Evolutionary conservation across 2,797 vertebrate genomes (phyloP), one percentile per base, ranked within the genome.

Genomic region (Sorex maritimensis): DNA sequence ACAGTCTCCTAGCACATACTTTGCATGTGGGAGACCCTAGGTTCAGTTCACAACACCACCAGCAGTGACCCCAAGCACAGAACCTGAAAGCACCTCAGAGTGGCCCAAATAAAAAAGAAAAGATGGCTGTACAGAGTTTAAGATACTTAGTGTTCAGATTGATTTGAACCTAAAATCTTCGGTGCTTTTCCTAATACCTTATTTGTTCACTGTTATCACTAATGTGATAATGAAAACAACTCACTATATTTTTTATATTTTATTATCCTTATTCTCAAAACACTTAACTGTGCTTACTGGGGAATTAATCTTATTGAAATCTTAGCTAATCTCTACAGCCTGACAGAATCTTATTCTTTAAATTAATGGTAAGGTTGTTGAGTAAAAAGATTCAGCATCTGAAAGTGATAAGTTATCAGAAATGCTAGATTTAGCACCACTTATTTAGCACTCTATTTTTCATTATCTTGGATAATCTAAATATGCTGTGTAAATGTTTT

Each of bases 381-480:
- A 69, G 63, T 82, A 28, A 68, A n/a, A 17, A 26, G 3, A 11
- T 86, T 1, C 1, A 4, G 3, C 65, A 73, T 19, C 24, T 44
- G 46, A 14, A 4, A 63, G 1, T 75, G 34, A 55, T n/a, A 61
- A 52, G 34, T 34, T 92, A 61, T 46, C 87, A 1, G 28, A 81
- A 81, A 63, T 58, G 28, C 2, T 85, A 91, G 19, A 49, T 75
- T 86, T 82, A 75, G 28, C 21, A 21, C 80, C 86, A 5, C 67
- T 19, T 86, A n/a, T 88, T 85, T 94, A 28, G 68, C 68, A 77
- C 19, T 58, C 23, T 52, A 52, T 80, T 95, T 87, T 90, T 7
- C 49, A 17, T 85, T 52, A 14, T 52, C 21, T 68, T 91, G 24
- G 14, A 23, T 87, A 30, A 71, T 80, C 7, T 52, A 52, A 52